A percentile compares a stretch with the other conserved stretches of the same genome.
These are phyloP conservation scores for Torymus aiolomorphi DNA, from an alignment of 2,888 invertebrate species.

Conservation along the genomic window DNA sequence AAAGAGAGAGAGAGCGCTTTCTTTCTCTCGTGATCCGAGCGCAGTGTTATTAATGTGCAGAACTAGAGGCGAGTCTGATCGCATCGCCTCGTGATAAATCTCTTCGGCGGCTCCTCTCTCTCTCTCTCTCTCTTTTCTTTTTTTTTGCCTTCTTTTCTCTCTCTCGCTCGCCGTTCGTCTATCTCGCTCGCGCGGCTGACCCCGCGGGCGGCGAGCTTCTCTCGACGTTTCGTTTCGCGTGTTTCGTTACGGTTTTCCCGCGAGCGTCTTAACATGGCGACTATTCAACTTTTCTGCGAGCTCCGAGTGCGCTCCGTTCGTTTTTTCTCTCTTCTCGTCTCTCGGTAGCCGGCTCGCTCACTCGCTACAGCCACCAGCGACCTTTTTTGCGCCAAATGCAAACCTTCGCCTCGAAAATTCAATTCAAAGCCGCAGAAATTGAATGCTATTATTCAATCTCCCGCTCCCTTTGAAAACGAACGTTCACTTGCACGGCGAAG, in stretches of 20 bases:
- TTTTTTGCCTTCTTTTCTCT: not conserved
- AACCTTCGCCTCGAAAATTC: slow-evolving; percentile 36
- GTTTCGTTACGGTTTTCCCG: slow-evolving; percentile 52
- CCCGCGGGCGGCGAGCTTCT: slow-evolving; percentile 38
- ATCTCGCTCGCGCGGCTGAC: not conserved
- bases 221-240: slow-evolving; percentile 49
- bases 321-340: not conserved
- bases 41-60: slow-evolving; percentile 73
- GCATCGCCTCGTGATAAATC: slow-evolving; percentile 65
- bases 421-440: slow-evolving; percentile 39
- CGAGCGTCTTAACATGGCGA: slow-evolving; percentile 42
- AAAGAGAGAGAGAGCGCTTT: slow-evolving; percentile 46
- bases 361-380: not conserved
- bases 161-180: not conserved
- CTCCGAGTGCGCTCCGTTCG: slow-evolving; percentile 63
- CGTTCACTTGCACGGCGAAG: slow-evolving; percentile 12
- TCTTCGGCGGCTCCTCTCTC: slow-evolving; percentile 60
- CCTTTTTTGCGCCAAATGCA: slow-evolving; percentile 24
- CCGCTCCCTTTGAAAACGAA: not conserved
- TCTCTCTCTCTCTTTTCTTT: slow-evolving; percentile 13
- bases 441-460: slow-evolving; percentile 40
- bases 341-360: not conserved
- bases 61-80: slow-evolving; percentile 71
- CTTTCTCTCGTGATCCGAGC: slow-evolving; percentile 66
- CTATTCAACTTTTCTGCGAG: slow-evolving; percentile 53